Evolutionary conservation across 2,113 vertebrate species (phyloP).

Genomic region (Odontophorus gujanensis): DNA sequence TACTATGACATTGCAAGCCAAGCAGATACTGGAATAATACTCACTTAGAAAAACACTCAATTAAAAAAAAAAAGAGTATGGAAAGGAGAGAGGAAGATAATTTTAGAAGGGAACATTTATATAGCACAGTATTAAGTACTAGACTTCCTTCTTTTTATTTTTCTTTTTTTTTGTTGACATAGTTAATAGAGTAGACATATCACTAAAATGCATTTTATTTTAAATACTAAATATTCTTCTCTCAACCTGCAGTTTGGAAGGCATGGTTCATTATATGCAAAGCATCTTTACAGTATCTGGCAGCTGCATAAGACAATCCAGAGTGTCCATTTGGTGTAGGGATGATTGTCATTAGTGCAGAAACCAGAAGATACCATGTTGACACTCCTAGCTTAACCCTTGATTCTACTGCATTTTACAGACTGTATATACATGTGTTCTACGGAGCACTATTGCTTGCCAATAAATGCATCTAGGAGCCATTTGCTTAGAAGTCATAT

Average conservation of each 20-base stretch:
- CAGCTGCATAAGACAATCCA: not conserved
- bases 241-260: not conserved
- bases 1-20: slow-evolving; percentile 45
- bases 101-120: not conserved
- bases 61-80: not conserved
- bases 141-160: not conserved
- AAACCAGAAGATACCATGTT: no score
- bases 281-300: not conserved
- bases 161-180: not conserved
- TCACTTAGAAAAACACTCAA: not conserved
- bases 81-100: not conserved
- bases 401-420: no score
- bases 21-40: slow-evolving; percentile 17
- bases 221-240: not conserved
- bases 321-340: no score
- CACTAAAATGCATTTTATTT: not conserved
- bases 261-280: not conserved
- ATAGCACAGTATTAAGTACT: not conserved
- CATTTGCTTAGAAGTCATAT: no score
- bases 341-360: no score
- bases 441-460: no score
- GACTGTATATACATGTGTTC: no score
- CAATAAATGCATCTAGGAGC: no score
- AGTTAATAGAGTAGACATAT: not conserved
- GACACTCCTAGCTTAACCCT: no score